Base-by-base conservation (phyloP, 1,140 invertebrate genomes). In the Agrypnia vestita region DNA sequence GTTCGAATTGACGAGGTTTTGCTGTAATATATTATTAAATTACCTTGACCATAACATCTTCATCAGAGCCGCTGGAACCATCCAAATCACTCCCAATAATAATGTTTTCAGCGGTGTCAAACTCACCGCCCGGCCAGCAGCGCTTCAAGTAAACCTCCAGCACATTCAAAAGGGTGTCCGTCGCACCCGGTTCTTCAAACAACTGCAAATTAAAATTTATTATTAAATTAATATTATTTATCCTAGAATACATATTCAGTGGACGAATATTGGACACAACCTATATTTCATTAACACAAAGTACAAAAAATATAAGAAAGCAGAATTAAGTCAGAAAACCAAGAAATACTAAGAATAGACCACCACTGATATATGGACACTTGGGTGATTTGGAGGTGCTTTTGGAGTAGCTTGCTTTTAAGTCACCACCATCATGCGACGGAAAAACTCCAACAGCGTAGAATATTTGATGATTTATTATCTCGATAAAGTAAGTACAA, bases 21-120 rank as follows among this genome's bases (percentile, higher is more conserved):
- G n/a, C n/a, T n/a, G n/a, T n/a, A n/a, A n/a, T n/a, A n/a, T n/a
- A n/a, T n/a, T n/a, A 51, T 51, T 9, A 15, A 51, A 51, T 85
- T 85, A 93, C 92, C 88, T 93, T 94, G 15, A 94, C 91, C 75
- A 94, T 90, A 10, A 94, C 93, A 85, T 94, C 93, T 85, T 93
- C 91, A 25, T 91, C 89, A 11, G 90, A 91, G 4, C 90, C 90
- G 84, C 88, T 89, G 1, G 91, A 91, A 8, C 88, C 90, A 17
- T 86, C 86, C 82, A 91, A 86, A 76, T 89, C 89, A 64, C 89
- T 88, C 69, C 80, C 75, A 21, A 80, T 84, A 11, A 84, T 81
- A 35, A 82, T 82, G 64, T 80, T 83, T 62, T 82, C 78, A n/a
- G 76, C 85, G 80, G 84, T 88, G 83, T 73, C 87, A 82, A 49